Evolutionary conservation across 2,113 vertebrate genomes (phyloP).

Genomic region (Pelusios castaneus): DNA sequence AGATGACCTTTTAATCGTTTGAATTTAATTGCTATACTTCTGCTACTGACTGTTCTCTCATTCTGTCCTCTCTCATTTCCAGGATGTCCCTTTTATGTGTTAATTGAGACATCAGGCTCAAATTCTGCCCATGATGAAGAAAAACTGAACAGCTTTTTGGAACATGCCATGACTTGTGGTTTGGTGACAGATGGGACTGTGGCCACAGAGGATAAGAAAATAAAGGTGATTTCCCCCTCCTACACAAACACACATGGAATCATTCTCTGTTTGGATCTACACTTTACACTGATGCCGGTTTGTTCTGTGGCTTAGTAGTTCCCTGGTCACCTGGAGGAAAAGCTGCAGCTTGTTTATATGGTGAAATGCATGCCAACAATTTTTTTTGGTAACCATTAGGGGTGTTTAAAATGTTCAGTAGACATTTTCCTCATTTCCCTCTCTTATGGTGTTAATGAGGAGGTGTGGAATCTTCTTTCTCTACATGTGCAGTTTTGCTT

Average conservation of each 20-base stretch:
- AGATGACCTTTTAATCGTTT: not conserved
- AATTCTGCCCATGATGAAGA: conserved; percentile 83
- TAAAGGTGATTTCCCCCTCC: conserved; percentile 78
- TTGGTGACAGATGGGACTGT: conserved; percentile 88
- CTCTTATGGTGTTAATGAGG: not conserved
- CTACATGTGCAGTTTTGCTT: not conserved
- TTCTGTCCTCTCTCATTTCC: conserved; percentile 22
- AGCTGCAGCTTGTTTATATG: not conserved
- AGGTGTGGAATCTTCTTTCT: not conserved
- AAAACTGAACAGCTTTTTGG: conserved; percentile 89
- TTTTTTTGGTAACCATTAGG: not conserved
- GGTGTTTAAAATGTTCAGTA: not conserved
- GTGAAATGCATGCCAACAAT: not conserved
- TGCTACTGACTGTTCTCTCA: not conserved
- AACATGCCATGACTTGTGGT: conserved; percentile 78
- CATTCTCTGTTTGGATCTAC: rapidly evolving
- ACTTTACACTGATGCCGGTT: not conserved
- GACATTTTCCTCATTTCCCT: not conserved
- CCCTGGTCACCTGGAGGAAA: not conserved
- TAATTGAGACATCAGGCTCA: conserved; percentile 95
- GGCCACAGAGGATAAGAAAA: conserved; percentile 86
- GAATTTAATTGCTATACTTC: not conserved
- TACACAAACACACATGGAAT: rapidly evolving
- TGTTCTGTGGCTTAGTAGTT: rapidly evolving
- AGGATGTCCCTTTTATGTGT: conserved; percentile 91